These are phyloP conservation scores for Melanerpes aurifrons DNA, from an alignment of 2,113 vertebrate species.

Conservation along the genomic window DNA sequence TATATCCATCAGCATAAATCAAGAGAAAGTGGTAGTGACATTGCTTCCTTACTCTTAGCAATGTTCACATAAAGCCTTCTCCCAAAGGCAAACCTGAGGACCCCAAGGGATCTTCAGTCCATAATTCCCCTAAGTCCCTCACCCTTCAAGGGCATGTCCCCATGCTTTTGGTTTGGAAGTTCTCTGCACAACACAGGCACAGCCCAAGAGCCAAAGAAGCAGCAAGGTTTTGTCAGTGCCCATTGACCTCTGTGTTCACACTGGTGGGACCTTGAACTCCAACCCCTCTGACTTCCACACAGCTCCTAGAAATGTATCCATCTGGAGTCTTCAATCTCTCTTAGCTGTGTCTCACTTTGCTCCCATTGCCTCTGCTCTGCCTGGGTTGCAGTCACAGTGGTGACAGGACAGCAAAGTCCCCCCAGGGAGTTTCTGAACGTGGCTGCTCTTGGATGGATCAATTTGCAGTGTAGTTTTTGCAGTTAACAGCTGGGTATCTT, in stretches of 20 bases:
- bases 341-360: neutral
- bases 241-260: accelerated
- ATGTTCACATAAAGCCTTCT: neutral
- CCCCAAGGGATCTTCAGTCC: neutral
- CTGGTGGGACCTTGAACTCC: too few species aligned
- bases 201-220: neutral
- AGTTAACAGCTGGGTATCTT: neutral
- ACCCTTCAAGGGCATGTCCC: neutral
- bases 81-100: neutral
- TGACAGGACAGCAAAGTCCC: neutral
- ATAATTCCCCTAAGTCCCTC: neutral
- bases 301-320: neutral
- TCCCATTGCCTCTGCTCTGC: too few species aligned
- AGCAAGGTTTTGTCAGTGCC: neutral
- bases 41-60: neutral
- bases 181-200: neutral
- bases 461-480: neutral
- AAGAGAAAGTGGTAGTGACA: neutral
- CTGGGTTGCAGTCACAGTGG: accelerated
- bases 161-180: accelerated
- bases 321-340: neutral
- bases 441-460: neutral
- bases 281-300: neutral
- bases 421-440: neutral
- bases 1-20: accelerated